Base-by-base conservation (phyloP, 2,888 invertebrate genomes). In the Parnassius mnemosyne region DNA sequence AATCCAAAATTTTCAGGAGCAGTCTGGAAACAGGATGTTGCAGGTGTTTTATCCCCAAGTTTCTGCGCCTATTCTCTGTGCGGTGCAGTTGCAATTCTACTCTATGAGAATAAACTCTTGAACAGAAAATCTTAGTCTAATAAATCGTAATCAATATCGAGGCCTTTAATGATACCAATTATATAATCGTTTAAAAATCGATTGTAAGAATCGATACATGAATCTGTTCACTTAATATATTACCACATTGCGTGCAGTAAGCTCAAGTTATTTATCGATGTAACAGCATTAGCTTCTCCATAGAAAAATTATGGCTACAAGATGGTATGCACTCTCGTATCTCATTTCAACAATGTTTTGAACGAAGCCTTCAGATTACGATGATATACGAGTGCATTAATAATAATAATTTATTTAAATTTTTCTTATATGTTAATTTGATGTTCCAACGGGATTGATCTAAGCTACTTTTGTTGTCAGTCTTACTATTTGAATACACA, bases 131-230 rank as follows among this genome's bases (percentile, higher is more conserved):
- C 60, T 51, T 68, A 68, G 53, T 68, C 66, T 66, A 70, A 86
- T 86, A 85, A 86, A 87, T 87, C 72, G 82, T 83, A 83, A 85
- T 85, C 81, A 83, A 82, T 81, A 80, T 9, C 49, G 41, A 34
- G 34, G 13, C 79, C 80, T 67, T 78, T 85, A 85, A 84, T 83
- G 81, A 80, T 73, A 76, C 74, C 85, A 82, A 86, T 87, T 85
- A 85, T 85, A 85, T 80, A 78, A 81, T 80, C 78, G 74, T 53
- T 57, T 50, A 62, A 58, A 57, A 53, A 57, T 61, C 61, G 57
- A 47, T 53, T 49, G 20, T 85, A 80, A 81, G 82, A 79, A 78
- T 57, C 70, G 73, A 75, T 79, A 71, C 65, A 73, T 74, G 76
- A 78, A 75, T 66, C 71, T 74, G 74, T 76, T 76, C 71, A 70